Evolutionary conservation across 1,140 invertebrate genomes (phyloP).

Genomic region (Araneus ventricosus): DNA sequence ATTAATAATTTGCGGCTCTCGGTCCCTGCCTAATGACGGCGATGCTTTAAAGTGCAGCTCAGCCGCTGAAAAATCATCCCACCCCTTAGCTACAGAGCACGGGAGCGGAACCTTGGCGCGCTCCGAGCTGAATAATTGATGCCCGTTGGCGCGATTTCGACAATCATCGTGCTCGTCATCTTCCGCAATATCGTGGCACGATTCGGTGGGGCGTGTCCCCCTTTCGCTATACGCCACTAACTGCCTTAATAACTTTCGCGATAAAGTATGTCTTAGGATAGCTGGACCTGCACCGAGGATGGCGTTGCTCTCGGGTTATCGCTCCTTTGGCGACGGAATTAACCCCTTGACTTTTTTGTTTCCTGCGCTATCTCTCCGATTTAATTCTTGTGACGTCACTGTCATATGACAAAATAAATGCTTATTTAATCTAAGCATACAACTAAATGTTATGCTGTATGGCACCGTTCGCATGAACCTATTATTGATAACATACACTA

Average conservation of each 20-base stretch:
- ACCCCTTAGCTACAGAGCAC: constrained; percentile 53
- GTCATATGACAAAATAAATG: too few relatives aligned
- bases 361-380: too few relatives aligned
- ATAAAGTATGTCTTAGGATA: constrained; percentile 56
- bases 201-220: not conserved
- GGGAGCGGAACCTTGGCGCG: constrained; percentile 43
- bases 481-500: too few relatives aligned
- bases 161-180: constrained; percentile 65
- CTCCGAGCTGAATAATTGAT: constrained; percentile 39
- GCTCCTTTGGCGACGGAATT: not conserved
- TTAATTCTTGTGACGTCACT: too few relatives aligned
- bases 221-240: constrained; percentile 44
- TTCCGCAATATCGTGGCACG: constrained; percentile 12
- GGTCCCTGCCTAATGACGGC: constrained; percentile 44
- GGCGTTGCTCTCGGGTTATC: not conserved
- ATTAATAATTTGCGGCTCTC: constrained; percentile 64
- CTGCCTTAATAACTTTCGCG: constrained; percentile 73
- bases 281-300: not conserved
- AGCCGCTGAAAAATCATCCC: constrained; percentile 66
- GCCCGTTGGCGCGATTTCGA: constrained; percentile 70
- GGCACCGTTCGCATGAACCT: too few relatives aligned
- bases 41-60: constrained; percentile 34
- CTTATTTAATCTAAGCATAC: too few relatives aligned
- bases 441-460: too few relatives aligned
- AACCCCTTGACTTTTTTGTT: too few relatives aligned